Evolutionary conservation across 2,888 invertebrate species (phyloP), one percentile per base, ranked within the genome.

Genomic region (Priapulus caudatus): DNA sequence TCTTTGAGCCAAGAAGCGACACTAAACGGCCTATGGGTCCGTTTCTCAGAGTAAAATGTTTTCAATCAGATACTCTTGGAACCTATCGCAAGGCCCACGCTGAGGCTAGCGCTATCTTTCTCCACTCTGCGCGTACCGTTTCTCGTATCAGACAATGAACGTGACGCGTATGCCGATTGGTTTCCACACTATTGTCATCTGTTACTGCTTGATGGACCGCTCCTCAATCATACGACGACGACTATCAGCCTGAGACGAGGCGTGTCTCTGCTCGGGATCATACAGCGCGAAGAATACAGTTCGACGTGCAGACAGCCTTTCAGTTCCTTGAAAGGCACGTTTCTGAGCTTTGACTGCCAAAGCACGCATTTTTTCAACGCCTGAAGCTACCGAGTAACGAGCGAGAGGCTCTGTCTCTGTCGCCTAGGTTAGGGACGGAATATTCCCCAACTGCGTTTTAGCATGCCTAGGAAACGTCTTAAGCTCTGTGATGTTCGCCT

Each of bases 111-210:
- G n/a, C n/a, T n/a, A n/a, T n/a, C n/a, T n/a, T n/a, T n/a, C n/a
- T n/a, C n/a, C n/a, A n/a, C n/a, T n/a, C n/a, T n/a, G n/a, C n/a
- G n/a, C n/a, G n/a, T n/a, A n/a, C 53, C 62, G 52, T 18, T 56
- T 58, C 54, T 71, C 2, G 66, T 57, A 2, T 52, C 54, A 43
- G 59, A 61, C 20, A 69, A 51, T 16, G 63, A 59, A 54, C 64
- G 58, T 1, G 66, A 69, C 1, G 64, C 65, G 55, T 66, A 70
- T 2, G 64, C 63, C n/a, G 4, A 71, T 63, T 16, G 67, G 62
- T 48, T 64, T 59, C 53, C 61, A 54, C 23, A 47, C 47, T 4
- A 54, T 54, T 10, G 58, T 51, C 3, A 55, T 54, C 43, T 61
- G 54, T 52, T 61, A 45, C 45, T 67, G 66, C 5, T 63, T 46